phyloP scores from a whole-genome alignment of 1,140 invertebrate species.

The Latrodectus geometricus region DNA sequence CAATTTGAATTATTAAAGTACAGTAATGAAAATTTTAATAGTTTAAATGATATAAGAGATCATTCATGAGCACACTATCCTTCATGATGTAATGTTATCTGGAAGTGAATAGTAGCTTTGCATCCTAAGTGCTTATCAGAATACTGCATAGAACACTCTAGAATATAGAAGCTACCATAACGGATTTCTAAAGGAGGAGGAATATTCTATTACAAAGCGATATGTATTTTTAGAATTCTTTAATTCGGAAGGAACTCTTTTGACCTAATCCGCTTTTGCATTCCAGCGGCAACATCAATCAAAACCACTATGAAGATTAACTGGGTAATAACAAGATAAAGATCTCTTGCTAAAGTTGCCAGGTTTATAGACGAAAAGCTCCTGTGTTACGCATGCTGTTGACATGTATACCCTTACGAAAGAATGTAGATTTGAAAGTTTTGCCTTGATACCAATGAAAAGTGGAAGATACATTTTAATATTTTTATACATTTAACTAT shows the following conservation, averaged over 20 bases:
- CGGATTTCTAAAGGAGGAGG: too few relatives aligned
- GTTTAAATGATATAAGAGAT: too few relatives aligned
- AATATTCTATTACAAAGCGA: neutral
- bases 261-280: neutral
- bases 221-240: neutral
- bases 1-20: too few relatives aligned
- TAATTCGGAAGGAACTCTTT: neutral
- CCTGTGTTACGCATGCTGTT: neutral
- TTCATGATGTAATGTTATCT: too few relatives aligned
- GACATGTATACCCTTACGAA: neutral
- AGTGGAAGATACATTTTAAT: too few relatives aligned
- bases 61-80: too few relatives aligned
- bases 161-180: too few relatives aligned
- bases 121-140: neutral
- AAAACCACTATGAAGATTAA: neutral
- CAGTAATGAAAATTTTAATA: too few relatives aligned
- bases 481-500: too few relatives aligned
- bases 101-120: too few relatives aligned
- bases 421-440: neutral
- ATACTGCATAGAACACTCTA: neutral
- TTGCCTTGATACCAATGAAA: too few relatives aligned
- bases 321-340: slow-evolving; percentile 30
- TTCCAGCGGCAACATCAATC: slow-evolving; percentile 33
- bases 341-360: neutral
- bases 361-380: neutral